Evolutionary conservation across 1,140 invertebrate genomes (phyloP), one percentile per base, ranked within the genome.

Genomic region (Drosophila ogumai): DNA sequence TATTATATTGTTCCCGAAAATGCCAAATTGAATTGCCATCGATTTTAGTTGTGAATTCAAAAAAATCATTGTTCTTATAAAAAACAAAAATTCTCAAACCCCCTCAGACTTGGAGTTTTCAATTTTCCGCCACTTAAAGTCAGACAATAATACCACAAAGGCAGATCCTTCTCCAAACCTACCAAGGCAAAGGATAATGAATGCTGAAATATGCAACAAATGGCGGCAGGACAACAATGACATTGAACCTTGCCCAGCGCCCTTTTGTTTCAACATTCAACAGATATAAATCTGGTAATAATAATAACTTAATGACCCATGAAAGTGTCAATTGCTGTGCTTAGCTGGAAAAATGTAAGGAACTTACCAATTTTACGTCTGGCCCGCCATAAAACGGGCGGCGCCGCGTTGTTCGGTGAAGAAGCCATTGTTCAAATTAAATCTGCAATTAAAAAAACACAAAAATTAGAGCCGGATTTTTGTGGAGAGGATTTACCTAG

Each of bases 351-450:
- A 63, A 57, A 50, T 59, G 46, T 17, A 17, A 32, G n/a, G 22
- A 38, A 90, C 95, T 95, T 93, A 96, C 96, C 95, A 93, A 94
- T 95, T 93, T 96, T 96, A 82, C 96, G 94, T 82, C 95, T 94
- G 91, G 95, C 94, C 59, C 95, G 94, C 96, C 96, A 96, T 92
- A 96, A 94, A 92, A 96, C 96, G 81, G 96, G 96, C 93, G 95
- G 96, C 92, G 95, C 95, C 92, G 95, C 95, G 93, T 95, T 96
- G 93, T 95, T 95, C 86, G 95, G 95, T 90, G 85, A 85, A 94
- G 80, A 93, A 93, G 95, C 95, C 95, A 96, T 95, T 49, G 96
- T 95, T 52, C 40, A 61, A 49, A 49, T 28, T 40, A 43, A 43
- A 66, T 68, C 85, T 88, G 68, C 40, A 90, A 88, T 71, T 61